phyloP scores from a whole-genome alignment of 2,797 vertebrate genomes.

The Eulemur mongoz region DNA sequence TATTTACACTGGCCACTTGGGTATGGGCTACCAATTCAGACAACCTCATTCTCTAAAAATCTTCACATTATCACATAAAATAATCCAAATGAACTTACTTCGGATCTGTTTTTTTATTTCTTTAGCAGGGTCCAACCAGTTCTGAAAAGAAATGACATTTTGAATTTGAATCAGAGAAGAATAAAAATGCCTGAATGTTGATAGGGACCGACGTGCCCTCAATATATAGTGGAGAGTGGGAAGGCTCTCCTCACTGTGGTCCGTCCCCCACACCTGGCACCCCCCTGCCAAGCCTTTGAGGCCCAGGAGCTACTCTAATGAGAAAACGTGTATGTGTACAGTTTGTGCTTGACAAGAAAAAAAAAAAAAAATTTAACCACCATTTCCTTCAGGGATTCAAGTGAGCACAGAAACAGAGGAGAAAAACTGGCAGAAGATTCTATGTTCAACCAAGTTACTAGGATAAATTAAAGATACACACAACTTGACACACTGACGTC shows the following conservation, averaged over 20 bases:
- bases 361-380: background rate
- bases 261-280: accelerated
- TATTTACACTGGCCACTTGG: background rate
- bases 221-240: accelerated
- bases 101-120: slow-evolving; percentile 98
- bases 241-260: background rate
- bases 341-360: background rate
- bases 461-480: background rate
- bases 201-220: background rate
- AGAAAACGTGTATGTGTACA: background rate
- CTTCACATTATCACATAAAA: background rate
- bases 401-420: background rate
- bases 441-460: background rate
- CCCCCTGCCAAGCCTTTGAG: background rate
- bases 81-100: slow-evolving; percentile 88
- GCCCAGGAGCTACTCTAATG: too few relatives aligned
- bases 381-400: background rate
- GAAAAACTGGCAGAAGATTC: background rate
- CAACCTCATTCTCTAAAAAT: background rate
- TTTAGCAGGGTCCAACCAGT: slow-evolving; percentile 97
- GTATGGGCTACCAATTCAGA: background rate
- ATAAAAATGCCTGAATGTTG: background rate
- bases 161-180: slow-evolving; percentile 71
- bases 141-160: slow-evolving; percentile 88
- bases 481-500: background rate